A percentile compares a stretch with the other conserved stretches of the same genome.
phyloP scores from a whole-genome alignment of 2,888 invertebrate genomes.

The Orthosia gothica region DNA sequence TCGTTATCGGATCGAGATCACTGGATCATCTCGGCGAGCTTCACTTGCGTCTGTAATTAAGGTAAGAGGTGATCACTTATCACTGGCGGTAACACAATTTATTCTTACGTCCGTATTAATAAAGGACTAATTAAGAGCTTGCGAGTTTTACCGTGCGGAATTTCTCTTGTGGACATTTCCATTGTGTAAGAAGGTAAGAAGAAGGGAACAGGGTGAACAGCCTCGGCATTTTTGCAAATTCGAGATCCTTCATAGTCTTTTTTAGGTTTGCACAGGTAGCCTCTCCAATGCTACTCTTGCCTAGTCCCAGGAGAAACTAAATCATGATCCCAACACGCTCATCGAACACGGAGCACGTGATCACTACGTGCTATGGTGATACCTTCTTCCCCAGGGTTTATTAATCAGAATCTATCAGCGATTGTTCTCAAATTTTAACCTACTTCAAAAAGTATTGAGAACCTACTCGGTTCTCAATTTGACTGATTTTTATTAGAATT shows the following conservation, averaged over 20 bases:
- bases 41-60: constrained; percentile 47
- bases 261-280: not conserved
- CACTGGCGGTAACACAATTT: constrained; percentile 21
- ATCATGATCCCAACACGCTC: constrained; percentile 10
- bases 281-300: not conserved
- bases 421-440: too few species aligned
- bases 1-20: constrained; percentile 47
- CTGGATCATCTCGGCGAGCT: constrained; percentile 49
- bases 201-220: too few species aligned
- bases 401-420: not conserved
- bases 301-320: not conserved
- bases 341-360: constrained; percentile 8
- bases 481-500: too few species aligned
- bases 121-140: constrained; percentile 17
- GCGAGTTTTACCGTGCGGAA: too few species aligned
- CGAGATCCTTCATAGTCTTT: too few species aligned
- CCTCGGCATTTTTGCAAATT: not conserved
- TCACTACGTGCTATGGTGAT: constrained; percentile 3
- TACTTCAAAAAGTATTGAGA: too few species aligned
- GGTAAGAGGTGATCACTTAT: constrained; percentile 42
- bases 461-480: too few species aligned
- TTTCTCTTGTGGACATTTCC: too few species aligned
- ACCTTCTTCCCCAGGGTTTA: not conserved
- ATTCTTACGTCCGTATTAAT: constrained; percentile 25
- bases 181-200: too few species aligned